Conservation (phyloP, 2,888 invertebrate genomes). For the Sinelater perroti region DNA sequence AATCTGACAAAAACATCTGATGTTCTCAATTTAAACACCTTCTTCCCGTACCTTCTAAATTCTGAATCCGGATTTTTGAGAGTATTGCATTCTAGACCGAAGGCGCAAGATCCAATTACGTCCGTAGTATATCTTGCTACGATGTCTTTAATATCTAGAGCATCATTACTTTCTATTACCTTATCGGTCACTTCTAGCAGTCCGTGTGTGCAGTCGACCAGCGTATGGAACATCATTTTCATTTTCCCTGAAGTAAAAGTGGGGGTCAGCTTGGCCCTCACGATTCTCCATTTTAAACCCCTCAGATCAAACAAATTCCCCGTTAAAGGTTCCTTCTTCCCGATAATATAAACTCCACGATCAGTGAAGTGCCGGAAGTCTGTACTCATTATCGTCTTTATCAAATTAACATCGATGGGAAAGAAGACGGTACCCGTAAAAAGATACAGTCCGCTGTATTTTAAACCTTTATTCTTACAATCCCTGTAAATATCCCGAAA, state of each 20-base stretch:
- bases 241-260: conserved; percentile 65
- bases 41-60: conserved; percentile 50
- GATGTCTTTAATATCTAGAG: conserved; percentile 43
- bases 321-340: conserved; percentile 56
- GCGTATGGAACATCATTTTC: conserved; percentile 60
- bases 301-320: conserved; percentile 56
- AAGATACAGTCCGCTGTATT: conserved; percentile 30
- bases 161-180: conserved; percentile 3
- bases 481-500: background rate
- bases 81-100: conserved; percentile 66
- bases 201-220: conserved; percentile 54
- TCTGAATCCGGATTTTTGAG: conserved; percentile 56
- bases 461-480: conserved; percentile 17
- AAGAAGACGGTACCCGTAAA: conserved; percentile 29
- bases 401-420: conserved; percentile 53
- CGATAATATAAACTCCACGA: conserved; percentile 57
- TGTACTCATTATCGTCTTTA: conserved; percentile 57
- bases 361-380: conserved; percentile 61
- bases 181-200: conserved; percentile 44
- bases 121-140: conserved; percentile 55
- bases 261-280: conserved; percentile 64
- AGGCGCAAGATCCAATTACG: conserved; percentile 65
- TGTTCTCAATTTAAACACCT: conserved; percentile 42
- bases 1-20: background rate
- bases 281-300: conserved; percentile 66